Percentiles rank a stretch among this genome's conserved stretches.
phyloP scores from a whole-genome alignment of 2,888 invertebrate genomes.

The Hanleya hanleyi region DNA sequence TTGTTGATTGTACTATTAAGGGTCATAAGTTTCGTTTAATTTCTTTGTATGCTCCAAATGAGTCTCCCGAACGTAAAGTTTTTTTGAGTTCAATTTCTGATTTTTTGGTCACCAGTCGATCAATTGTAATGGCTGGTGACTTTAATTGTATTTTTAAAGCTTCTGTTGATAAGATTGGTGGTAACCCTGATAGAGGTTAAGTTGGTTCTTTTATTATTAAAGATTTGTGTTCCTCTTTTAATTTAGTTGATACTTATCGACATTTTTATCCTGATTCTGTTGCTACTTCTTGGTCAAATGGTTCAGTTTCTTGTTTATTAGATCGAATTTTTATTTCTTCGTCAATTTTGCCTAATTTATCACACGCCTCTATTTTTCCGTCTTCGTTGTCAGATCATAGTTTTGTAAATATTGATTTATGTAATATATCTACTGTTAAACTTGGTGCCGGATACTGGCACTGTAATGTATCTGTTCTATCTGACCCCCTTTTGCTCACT shows the following conservation, averaged over 20 bases:
- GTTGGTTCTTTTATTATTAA: not conserved
- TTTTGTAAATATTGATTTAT: conserved; percentile 2
- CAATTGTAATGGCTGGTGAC: conserved; percentile 10
- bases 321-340: conserved; percentile 13
- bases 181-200: not conserved
- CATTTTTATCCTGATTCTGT: not conserved
- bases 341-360: not conserved
- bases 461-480: conserved; percentile 7
- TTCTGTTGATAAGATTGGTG: conserved; percentile 10
- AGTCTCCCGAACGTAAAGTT: not conserved
- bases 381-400: conserved; percentile 10
- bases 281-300: not conserved
- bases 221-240: not conserved
- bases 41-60: conserved; percentile 9
- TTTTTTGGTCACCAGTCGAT: not conserved
- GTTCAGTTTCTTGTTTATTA: not conserved
- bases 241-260: conserved; percentile 5
- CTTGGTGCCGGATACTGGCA: conserved; percentile 15
- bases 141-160: conserved; percentile 7
- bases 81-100: not conserved
- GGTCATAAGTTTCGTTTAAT: not conserved
- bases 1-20: not conserved
- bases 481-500: not conserved
- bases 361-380: not conserved
- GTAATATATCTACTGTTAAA: no score